Base-by-base conservation (phyloP, 1,140 invertebrate genomes). In the Telenomus remus region DNA sequence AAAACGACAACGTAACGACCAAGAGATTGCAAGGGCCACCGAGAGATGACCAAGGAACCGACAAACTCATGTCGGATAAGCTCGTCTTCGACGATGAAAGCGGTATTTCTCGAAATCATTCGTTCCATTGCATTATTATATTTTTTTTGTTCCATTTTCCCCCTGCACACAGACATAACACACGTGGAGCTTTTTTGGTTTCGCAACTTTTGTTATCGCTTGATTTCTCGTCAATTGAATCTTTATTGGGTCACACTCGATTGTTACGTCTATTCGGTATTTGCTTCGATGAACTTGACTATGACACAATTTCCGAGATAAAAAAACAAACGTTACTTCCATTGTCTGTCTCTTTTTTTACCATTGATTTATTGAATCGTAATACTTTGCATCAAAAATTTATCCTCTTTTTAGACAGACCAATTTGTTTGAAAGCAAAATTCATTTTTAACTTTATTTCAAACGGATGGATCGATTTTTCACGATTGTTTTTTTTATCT, bases 71-170 rank as follows among this genome's bases (percentile, higher is more conserved):
- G 64, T 37, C 76, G 0, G 49, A 63, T 50, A 81, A 81, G 39
- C 72, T 73, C 50, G 55, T 69, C 11, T 54, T 79, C 51, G 65
- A 81, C 4, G 76, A 83, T 39, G 82, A 80, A 12, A 83, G 80
- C 43, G 82, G 84, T 86, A 83, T 80, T 80, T 64, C 61, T 51
- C 48, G 14, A 56, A 50, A 64, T 75, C 72, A 75, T 75, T 69
- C 63, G 60, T 73, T 57, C 60, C 60, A 66, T 73, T 66, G 60
- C 54, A 73, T 73, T 73, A 65, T 60, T 60, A 27, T 27, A 27
- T 27, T 27, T 3, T 27, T 27, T 27, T 27, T 27, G 1, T 27
- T 27, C 19, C 6, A n/a, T 6, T 27, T 27, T 27, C 19, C 6
- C 19, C 6, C 1, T 27, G 6, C 6, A 1, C 19, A 27, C 19